Evolutionary conservation across 2,888 invertebrate species (phyloP).

Genomic region (Enchytraeus crypticus): DNA sequence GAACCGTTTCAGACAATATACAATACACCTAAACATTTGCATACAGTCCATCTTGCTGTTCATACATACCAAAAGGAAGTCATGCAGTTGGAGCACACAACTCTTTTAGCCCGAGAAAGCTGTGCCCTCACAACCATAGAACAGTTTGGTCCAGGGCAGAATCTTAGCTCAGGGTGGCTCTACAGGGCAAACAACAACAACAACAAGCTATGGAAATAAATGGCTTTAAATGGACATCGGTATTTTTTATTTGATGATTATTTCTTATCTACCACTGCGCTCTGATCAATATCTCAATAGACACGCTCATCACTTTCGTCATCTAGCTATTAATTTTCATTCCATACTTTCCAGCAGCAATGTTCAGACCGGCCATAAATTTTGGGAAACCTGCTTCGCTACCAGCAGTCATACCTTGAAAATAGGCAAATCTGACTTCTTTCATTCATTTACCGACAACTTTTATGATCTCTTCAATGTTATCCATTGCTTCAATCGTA

Average conservation of each 20-base stretch:
- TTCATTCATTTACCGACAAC: too few relatives aligned
- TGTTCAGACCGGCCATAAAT: too few relatives aligned
- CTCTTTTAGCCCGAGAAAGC: conserved; percentile 72
- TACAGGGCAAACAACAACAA: conserved; percentile 24
- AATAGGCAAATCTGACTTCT: too few relatives aligned
- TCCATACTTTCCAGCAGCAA: too few relatives aligned
- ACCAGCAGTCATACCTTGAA: too few relatives aligned
- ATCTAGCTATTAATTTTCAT: too few relatives aligned
- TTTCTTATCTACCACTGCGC: not conserved
- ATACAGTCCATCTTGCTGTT: not conserved
- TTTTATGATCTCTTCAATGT: too few relatives aligned
- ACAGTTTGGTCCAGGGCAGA: conserved; percentile 82
- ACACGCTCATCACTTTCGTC: too few relatives aligned
- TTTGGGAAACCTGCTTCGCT: too few relatives aligned
- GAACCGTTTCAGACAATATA: too few relatives aligned
- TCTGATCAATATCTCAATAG: not conserved
- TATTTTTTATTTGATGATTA: not conserved
- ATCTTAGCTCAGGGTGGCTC: conserved; percentile 46
- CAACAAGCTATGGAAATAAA: not conserved
- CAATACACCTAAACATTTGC: not conserved
- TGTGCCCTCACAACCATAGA: conserved; percentile 71
- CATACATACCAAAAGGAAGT: conserved; percentile 72
- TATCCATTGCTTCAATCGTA: too few relatives aligned
- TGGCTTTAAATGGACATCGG: not conserved
- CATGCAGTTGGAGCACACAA: conserved; percentile 79